Evolutionary conservation across 2,113 vertebrate species (phyloP).

Genomic region (Ictidomys tridecemlineatus): DNA sequence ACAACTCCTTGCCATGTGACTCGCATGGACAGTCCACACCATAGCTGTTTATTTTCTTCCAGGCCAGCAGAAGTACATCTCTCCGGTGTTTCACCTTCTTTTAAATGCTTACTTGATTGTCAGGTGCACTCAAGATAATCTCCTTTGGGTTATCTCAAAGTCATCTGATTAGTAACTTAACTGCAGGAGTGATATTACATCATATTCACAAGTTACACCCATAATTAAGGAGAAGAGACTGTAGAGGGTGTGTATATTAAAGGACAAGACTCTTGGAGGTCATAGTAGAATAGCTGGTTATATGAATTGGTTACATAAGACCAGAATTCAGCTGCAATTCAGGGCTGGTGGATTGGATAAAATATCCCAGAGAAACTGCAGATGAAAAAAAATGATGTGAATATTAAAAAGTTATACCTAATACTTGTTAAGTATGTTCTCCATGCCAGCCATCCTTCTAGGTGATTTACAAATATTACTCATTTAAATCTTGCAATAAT

Average conservation of each 20-base stretch:
- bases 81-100: background rate
- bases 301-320: background rate
- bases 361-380: background rate
- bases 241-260: background rate
- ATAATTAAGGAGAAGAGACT: background rate
- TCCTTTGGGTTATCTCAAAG: background rate
- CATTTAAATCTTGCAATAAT: background rate
- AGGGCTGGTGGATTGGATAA: background rate
- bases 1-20: background rate
- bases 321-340: background rate
- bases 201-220: background rate
- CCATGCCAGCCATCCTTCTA: background rate
- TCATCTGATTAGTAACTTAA: background rate
- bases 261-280: background rate
- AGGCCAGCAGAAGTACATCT: background rate
- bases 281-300: background rate
- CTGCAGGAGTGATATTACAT: background rate
- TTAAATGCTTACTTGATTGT: conserved; percentile 28
- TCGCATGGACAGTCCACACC: background rate
- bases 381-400: background rate
- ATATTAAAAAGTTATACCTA: background rate
- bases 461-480: background rate
- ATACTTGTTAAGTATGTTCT: background rate
- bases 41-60: background rate
- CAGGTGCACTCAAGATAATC: background rate